Conservation (phyloP, 2,888 invertebrate species). For the Melieria crassipennis region DNA sequence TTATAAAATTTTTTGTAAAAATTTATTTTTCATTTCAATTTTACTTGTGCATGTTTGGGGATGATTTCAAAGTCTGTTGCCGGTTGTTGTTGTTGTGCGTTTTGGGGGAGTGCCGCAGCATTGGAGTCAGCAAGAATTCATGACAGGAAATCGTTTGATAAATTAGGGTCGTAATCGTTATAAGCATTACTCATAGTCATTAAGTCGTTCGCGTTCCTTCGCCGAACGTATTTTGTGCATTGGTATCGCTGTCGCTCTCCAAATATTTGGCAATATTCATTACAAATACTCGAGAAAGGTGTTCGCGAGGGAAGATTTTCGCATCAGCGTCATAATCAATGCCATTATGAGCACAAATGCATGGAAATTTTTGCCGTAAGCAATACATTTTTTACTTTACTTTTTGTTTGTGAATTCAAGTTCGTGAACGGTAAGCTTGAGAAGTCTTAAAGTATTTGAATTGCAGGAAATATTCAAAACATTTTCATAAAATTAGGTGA, state of each 20-base stretch:
- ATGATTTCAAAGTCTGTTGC: conserved; percentile 1
- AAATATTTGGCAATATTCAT: too few species aligned
- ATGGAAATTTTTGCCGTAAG: too few species aligned
- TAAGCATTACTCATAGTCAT: conserved; percentile 56
- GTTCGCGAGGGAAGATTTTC: too few species aligned
- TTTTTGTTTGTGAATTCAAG: too few species aligned
- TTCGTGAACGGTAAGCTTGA: too few species aligned
- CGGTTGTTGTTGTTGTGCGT: conserved; percentile 19
- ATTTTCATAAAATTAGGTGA: too few species aligned
- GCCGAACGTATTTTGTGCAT: not conserved
- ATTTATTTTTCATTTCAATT: conserved; percentile 48
- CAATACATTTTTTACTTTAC: too few species aligned
- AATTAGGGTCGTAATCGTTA: conserved; percentile 59
- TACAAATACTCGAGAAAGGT: too few species aligned
- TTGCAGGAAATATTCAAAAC: too few species aligned
- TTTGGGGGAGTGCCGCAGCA: conserved; percentile 30
- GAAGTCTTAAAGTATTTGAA: too few species aligned
- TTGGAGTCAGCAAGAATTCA: conserved; percentile 17
- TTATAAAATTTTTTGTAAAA: conserved; percentile 44
- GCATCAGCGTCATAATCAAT: too few species aligned
- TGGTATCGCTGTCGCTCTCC: not conserved
- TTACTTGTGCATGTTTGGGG: conserved; percentile 23
- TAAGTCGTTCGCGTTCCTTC: conserved; percentile 41
- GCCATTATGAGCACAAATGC: too few species aligned
- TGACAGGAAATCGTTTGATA: conserved; percentile 52